Evolutionary conservation across 2,888 invertebrate genomes (phyloP), one percentile per base, ranked within the genome.

Genomic region (Julus scanicus): DNA sequence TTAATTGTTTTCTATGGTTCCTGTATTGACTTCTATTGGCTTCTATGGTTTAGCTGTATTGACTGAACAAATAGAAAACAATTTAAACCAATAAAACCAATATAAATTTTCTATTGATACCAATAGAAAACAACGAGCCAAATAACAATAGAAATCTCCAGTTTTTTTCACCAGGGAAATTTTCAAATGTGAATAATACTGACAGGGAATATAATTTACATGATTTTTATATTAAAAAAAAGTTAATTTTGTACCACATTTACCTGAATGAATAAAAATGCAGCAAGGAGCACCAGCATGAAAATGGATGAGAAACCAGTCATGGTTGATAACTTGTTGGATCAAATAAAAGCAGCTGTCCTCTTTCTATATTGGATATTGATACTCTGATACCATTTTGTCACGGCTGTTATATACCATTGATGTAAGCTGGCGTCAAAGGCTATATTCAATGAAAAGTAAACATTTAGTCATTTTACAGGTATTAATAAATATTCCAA

Each of bases 381-480:
- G 11, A 9, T 71, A 71, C 20, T 71, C 71, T 29, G 71, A 29
- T 71, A 29, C 29, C n/a, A 29, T 20, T 11, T 71, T 29, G 4
- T 29, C 29, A 9, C 71, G 29, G 29, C 29, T 9, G 29, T 71
- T 71, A 29, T 71, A 71, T 71, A 71, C 29, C 71, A 71, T 8
- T 71, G 71, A 20, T 29, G 71, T 2, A 13, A 11, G 11, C 29
- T 29, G n/a, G 9, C 20, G 1, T 29, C 29, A 29, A 63, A 8
- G 29, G 71, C 71, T 71, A 29, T n/a, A 29, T 71, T 29, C 71
- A 71, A 71, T 29, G 8, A 71, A 11, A 71, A 71, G 29, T 29
- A 71, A 71, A 71, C 29, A 71, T 71, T 71, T 71, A 29, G 71
- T 71, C 71, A 71, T 29, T 71, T 57, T 71, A 71, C 29, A 11